Base-by-base conservation (phyloP, 2,113 vertebrate genomes). In the Sterrhoptilus dennistouni region DNA sequence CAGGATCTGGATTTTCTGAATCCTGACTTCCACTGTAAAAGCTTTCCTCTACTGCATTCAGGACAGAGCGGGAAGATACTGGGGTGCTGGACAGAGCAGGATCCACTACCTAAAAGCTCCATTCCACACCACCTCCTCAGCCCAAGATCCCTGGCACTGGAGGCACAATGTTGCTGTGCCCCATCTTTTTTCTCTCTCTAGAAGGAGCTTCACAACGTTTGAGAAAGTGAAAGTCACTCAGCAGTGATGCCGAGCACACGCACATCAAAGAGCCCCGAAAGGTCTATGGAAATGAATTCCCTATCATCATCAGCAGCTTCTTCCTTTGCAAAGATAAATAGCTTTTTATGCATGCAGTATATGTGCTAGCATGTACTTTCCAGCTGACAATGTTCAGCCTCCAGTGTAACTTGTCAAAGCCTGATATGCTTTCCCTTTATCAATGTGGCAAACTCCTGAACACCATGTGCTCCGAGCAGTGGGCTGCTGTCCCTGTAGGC, bases 351-450 rank as follows among this genome's bases (percentile, higher is more conserved):
- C n/a, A 85, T 83, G 87, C 76, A 45, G 78, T 66, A 18, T 87
- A 87, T 44, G 47, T 90, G 64, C 22, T 82, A 72, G 85, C 54
- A 90, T 68, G 82, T 90, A 56, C 7, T 65, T 53, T 65, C 54
- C 85, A 76, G 84, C 91, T 89, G 85, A 77, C 84, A 70, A 8
- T 12, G 38, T 88, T 95, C 91, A 90, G 91, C 82, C 90, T 95
- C 71, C 80, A 87, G 89, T 83, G 74, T 69, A 82, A 84, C 63
- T 90, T 95, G 88, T 94, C 95, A 97, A 71, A 89, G 91, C 31
- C 72, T 77, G 94, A 94, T 87, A 47, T 36, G 65, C 86, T 75
- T 86, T 86, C 81, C 77, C 68, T 93, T 97, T 93, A 97, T 96
- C 91, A 93, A 31, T 18, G 72, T 87, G 83, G 74, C 95, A 96